Evolutionary conservation across 2,888 invertebrate genomes (phyloP).

Genomic region (Biston betularia): DNA sequence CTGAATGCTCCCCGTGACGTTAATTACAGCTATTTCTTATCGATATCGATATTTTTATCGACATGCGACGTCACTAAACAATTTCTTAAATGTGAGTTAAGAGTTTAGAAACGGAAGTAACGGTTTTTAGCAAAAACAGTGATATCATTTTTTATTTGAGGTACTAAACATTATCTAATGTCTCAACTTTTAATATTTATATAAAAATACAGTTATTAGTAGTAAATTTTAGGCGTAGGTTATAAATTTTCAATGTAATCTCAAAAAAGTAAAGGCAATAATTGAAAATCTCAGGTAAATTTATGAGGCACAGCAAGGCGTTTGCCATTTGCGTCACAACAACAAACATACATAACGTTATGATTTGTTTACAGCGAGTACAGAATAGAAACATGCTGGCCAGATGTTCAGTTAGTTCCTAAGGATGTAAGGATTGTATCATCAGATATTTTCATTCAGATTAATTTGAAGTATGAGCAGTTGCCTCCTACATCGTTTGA

Average conservation of each 20-base stretch:
- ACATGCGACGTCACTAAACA: constrained; percentile 25
- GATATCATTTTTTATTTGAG: constrained; percentile 20
- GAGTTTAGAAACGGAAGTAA: constrained; percentile 29
- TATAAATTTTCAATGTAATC: no score
- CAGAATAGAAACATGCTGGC: constrained; percentile 53
- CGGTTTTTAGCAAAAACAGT: constrained; percentile 34
- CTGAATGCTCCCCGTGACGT: constrained; percentile 71
- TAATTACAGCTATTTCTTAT: constrained; percentile 74
- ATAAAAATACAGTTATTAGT: neutral
- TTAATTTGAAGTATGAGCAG: neutral
- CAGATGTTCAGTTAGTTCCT: constrained; percentile 54
- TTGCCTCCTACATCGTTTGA: neutral
- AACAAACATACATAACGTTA: constrained; percentile 39
- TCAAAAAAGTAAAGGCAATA: no score
- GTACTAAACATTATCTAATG: constrained; percentile 13
- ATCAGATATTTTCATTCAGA: constrained; percentile 12
- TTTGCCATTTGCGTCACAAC: constrained; percentile 45
- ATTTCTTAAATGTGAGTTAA: constrained; percentile 33
- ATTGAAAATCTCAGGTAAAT: neutral
- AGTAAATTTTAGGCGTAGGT: no score
- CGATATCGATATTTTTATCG: constrained; percentile 49
- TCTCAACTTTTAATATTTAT: neutral
- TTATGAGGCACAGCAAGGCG: neutral
- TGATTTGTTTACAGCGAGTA: constrained; percentile 50
- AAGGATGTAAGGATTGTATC: constrained; percentile 19